Conservation (phyloP, 2,113 vertebrate genomes). For the Ictalurus furcatus region DNA sequence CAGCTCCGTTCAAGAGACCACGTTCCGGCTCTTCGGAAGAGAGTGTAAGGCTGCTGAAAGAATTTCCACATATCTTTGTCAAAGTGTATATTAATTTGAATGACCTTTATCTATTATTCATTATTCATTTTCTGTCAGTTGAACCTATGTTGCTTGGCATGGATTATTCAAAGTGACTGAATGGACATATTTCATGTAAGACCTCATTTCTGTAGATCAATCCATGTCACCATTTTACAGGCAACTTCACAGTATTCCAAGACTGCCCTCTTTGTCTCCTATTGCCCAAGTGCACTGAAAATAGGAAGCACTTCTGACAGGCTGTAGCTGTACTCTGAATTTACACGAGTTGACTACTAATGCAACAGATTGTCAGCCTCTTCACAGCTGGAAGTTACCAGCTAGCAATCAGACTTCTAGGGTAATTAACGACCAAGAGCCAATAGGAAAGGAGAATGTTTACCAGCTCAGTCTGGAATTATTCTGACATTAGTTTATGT, state of each 20-base stretch:
- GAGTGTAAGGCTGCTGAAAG: too few relatives aligned
- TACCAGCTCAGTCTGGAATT: not conserved
- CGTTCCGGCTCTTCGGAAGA: too few relatives aligned
- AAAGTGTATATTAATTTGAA: not conserved
- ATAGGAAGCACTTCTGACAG: not conserved
- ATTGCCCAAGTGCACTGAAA: not conserved
- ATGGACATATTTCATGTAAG: not conserved
- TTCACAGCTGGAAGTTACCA: not conserved
- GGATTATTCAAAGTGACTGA: not conserved
- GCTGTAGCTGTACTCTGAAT: not conserved
- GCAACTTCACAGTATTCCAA: not conserved
- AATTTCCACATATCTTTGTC: too few relatives aligned
- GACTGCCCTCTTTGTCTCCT: not conserved
- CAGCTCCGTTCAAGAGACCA: too few relatives aligned
- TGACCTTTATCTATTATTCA: not conserved
- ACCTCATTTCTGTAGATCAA: not conserved
- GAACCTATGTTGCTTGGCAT: not conserved
- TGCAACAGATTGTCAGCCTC: not conserved
- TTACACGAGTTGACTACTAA: not conserved
- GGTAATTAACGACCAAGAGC: not conserved
- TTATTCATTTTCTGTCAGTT: not conserved
- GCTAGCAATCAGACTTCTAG: not conserved
- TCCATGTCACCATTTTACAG: not conserved
- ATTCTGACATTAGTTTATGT: not conserved
- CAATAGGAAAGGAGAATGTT: conserved; percentile 1